Percentiles rank a stretch among this genome's conserved stretches.
Evolutionary conservation across 2,113 vertebrate genomes (phyloP).

Genomic region (Eudyptes chrysolophus): DNA sequence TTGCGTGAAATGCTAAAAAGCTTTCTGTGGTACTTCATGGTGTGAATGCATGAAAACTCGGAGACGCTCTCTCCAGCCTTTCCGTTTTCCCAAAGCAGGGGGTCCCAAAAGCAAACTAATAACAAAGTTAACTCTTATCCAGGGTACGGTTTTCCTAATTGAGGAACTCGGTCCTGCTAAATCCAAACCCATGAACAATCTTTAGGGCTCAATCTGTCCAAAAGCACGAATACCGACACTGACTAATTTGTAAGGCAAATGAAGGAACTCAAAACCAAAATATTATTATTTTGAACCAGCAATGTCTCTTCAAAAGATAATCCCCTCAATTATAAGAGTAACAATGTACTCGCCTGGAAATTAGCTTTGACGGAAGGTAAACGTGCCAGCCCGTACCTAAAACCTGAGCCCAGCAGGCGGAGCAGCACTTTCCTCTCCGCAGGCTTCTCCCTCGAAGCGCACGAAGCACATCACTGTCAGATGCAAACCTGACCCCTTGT

Average conservation of each 20-base stretch:
- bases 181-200: neutral
- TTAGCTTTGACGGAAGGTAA: neutral
- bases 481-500: neutral
- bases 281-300: neutral
- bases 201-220: neutral
- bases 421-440: neutral
- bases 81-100: neutral
- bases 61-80: neutral
- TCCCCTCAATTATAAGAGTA: neutral
- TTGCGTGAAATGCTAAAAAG: neutral
- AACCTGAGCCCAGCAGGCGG: neutral
- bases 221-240: neutral
- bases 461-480: no score
- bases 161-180: neutral
- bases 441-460: neutral
- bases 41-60: neutral
- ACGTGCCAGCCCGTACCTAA: rapidly evolving
- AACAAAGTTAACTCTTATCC: neutral
- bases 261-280: neutral
- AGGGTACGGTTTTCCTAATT: neutral
- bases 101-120: neutral
- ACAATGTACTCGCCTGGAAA: neutral
- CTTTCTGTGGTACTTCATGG: neutral
- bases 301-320: neutral
- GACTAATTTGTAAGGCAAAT: neutral